These are phyloP conservation scores for human DNA, from an alignment of 2,113 vertebrate species.

Conservation along the genomic window GRCh38 chr11:128940501-128941000, in stretches of 20 bases:
- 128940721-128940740: not conserved
- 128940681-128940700: not conserved
- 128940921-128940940: not conserved
- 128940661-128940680: not conserved
- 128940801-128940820: rapidly evolving
- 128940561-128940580: not conserved
- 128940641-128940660: not conserved
- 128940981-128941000: not conserved
- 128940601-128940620: not conserved
- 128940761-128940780: rapidly evolving
- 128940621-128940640: not conserved
- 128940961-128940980: not conserved
- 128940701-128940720: not conserved
- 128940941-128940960: not conserved
- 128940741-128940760: not conserved
- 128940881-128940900: not conserved
- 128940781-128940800: not conserved
- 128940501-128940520: not conserved
- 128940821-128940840: not conserved
- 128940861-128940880: not conserved
- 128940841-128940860: not conserved
- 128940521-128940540: not conserved
- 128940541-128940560: too few relatives aligned
- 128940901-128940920: not conserved
- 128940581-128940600: not conserved